phyloP scores from a whole-genome alignment of 2,888 invertebrate species.

The Gymnoscelis rufifasciata region DNA sequence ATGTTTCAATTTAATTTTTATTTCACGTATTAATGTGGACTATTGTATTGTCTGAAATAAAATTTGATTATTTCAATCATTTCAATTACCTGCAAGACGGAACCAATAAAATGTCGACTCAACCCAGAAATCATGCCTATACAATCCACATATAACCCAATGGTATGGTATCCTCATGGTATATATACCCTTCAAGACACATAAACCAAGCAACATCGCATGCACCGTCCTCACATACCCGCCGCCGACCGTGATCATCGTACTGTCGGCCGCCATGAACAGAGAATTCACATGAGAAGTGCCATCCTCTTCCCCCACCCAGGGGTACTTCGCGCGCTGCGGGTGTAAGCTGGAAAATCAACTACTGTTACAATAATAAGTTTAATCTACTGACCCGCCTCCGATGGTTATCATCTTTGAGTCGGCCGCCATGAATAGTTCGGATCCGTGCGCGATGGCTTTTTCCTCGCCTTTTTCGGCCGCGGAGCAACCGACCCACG shows the following conservation, averaged over 20 bases:
- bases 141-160: too few species aligned
- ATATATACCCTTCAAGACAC: too few species aligned
- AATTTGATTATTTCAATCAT: too few species aligned
- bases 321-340: slow-evolving; percentile 91
- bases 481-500: slow-evolving; percentile 90
- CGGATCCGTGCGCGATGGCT: slow-evolving; percentile 87
- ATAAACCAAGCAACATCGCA: neutral
- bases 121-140: too few species aligned
- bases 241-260: slow-evolving; percentile 96
- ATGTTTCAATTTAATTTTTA: too few species aligned
- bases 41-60: too few species aligned
- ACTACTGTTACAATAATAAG: neutral
- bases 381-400: slow-evolving; percentile 86
- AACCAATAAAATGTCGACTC: too few species aligned
- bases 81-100: too few species aligned
- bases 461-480: slow-evolving; percentile 47
- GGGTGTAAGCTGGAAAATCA: slow-evolving; percentile 82
- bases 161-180: too few species aligned
- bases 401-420: slow-evolving; percentile 96
- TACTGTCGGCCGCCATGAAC: slow-evolving; percentile 96
- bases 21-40: too few species aligned
- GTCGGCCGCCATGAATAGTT: slow-evolving; percentile 97
- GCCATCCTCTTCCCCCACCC: slow-evolving; percentile 84
- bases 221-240: slow-evolving; percentile 82
- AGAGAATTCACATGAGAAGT: slow-evolving; percentile 87